A percentile compares a stretch with the other conserved stretches of the same genome.
Conservation (phyloP, 2,113 vertebrate genomes). For the Perca schrenkii region DNA sequence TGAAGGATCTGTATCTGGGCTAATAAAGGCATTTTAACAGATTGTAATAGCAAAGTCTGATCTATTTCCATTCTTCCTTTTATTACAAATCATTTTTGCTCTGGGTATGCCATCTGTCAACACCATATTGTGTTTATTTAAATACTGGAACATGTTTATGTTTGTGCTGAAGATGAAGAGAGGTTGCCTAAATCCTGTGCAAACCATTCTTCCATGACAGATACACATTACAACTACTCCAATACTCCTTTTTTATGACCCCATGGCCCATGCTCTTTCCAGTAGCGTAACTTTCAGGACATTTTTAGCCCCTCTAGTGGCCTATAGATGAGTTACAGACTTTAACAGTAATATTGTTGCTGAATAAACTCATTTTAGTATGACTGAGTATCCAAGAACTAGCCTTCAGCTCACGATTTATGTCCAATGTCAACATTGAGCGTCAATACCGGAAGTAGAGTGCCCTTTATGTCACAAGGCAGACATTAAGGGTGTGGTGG, state of each 20-base stretch:
- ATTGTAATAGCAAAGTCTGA: not conserved
- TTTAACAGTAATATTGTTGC: too few species aligned
- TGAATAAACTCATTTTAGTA: too few species aligned
- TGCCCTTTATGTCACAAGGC: not conserved
- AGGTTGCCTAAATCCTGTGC: not conserved
- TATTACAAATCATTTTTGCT: too few species aligned
- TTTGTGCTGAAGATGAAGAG: not conserved
- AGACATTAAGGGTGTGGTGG: not conserved
- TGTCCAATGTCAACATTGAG: too few species aligned
- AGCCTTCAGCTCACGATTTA: too few species aligned
- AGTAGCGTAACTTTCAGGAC: too few species aligned
- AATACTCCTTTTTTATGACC: not conserved
- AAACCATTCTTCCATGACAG: not conserved
- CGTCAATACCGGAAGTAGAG: too few species aligned
- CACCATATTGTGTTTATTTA: not conserved
- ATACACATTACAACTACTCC: not conserved
- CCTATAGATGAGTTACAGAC: too few species aligned
- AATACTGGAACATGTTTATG: not conserved
- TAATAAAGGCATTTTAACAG: not conserved
- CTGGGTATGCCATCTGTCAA: conserved; percentile 1
- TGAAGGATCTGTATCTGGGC: not conserved
- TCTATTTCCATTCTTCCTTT: not conserved
- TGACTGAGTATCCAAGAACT: too few species aligned
- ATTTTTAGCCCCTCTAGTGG: too few species aligned
- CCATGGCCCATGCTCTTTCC: too few species aligned